Evolutionary conservation across 2,113 vertebrate genomes (phyloP), one percentile per base, ranked within the genome.

Genomic region (Mesitornis unicolor): DNA sequence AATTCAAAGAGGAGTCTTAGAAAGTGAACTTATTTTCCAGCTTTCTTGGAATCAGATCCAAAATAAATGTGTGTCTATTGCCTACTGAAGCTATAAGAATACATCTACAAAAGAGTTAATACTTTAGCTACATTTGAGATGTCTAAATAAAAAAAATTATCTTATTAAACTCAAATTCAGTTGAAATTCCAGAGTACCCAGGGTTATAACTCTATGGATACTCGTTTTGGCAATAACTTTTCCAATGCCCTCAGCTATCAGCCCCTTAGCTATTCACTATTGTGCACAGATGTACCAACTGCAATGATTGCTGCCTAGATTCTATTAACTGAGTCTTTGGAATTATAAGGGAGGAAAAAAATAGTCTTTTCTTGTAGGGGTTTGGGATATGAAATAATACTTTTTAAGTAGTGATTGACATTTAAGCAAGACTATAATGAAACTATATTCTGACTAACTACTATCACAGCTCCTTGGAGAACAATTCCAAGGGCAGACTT

Each of bases 341-440:
- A 70, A 54, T 42, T 35, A 33, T 14, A 5, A 16, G 3, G 3
- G 17, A 25, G 9, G 10, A 59, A 84, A 35, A 65, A 19, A 8
- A 16, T 19, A 1, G 1, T 26, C 2, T 40, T 45, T 36, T 76
- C 29, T 43, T 16, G 5, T 20, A 35, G 3, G 1, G 0, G 1
- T 6, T 40, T 53, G 21, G 3, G 9, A 10, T 68, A 56, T 9
- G 15, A 75, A 94, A 74, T 45, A 50, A 14, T 43, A 8, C 9
- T 70, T 45, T 78, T 21, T 16, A 59, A 45, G 16, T 3, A 40
- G 16, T 61, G 14, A 40, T 22, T 53, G 2, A 29, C 18, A 35
- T 3, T 76, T 59, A 18, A 61, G 43, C 7, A n/a, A 20, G 2
- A 36, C 2, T 17, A 50, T 17, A 2, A 25, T 40, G 6, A 77